Base-by-base conservation (phyloP, 2,113 vertebrate genomes). In the Actenoides lindsayi region DNA sequence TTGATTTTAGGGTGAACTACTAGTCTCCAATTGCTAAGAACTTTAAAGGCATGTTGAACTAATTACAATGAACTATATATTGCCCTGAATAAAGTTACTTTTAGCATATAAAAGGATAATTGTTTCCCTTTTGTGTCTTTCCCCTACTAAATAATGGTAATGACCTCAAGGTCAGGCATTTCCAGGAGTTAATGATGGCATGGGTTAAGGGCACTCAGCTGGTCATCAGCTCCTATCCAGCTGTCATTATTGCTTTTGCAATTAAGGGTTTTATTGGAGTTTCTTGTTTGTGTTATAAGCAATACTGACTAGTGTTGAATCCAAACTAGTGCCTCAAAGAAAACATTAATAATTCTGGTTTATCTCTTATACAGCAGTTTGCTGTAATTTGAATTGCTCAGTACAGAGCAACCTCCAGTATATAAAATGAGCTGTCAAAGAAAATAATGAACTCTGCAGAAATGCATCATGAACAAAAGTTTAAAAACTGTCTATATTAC, bases 131-230 rank as follows among this genome's bases (percentile, higher is more conserved):
- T 96, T 97, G 83, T 94, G 67, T 94, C 91, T 73, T 94, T 92
- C 74, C 76, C 57, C 81, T 87, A 37, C 86, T 96, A 94, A 96
- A 96, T 95, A 96, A 96, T 95, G 91, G 92, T 73, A 96, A 97
- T 94, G 96, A 96, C 96, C 96, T 87, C 77, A 91, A 92, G 96
- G 96, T 96, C 96, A 96, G 83, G 91, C 94, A 96, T 94, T 94
- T 96, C 83, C 91, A 95, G 89, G 91, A 96, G 94, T 96, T 97
- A 97, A 97, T 96, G 94, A 96, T 77, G 73, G 91, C 74, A 89
- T 35, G 50, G 96, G 96, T 97, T 96, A 97, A 94, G 91, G 96
- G 96, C 96, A 97, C 95, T 97, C 96, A 97, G 95, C 96, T 96
- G 96, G 96, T 93, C 96, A 97, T 96, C 96, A 94, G 84, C 86